Evolutionary conservation across 2,113 vertebrate genomes (phyloP).

Genomic region (Engystomops pustulosus): DNA sequence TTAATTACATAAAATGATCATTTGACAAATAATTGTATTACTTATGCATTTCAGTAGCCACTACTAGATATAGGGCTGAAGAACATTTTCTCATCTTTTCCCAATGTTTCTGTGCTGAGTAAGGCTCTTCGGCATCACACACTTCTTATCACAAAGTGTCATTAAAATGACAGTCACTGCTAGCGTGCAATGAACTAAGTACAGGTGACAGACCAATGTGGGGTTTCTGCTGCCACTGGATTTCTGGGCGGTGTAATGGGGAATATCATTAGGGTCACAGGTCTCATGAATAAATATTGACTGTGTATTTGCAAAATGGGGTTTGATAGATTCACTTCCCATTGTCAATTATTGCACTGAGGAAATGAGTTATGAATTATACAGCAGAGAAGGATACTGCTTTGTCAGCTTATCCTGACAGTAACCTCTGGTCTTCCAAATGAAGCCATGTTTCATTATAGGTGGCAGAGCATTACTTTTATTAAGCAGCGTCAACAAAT

Average conservation of each 20-base stretch:
- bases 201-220: slow-evolving; percentile 25
- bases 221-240: neutral
- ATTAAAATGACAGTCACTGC: slow-evolving; percentile 32
- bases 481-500: neutral
- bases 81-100: neutral
- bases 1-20: too few relatives aligned
- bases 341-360: slow-evolving; percentile 53
- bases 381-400: slow-evolving; percentile 44
- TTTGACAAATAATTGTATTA: too few relatives aligned
- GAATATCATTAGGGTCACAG: slow-evolving; percentile 55
- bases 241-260: slow-evolving; percentile 43
- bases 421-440: slow-evolving; percentile 34
- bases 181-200: slow-evolving; percentile 46
- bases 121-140: neutral
- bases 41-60: too few relatives aligned
- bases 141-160: slow-evolving; percentile 15
- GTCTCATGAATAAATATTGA: slow-evolving; percentile 52
- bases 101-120: slow-evolving; percentile 8
- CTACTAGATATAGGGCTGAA: neutral
- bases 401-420: slow-evolving; percentile 47
- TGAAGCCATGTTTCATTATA: neutral
- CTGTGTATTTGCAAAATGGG: slow-evolving; percentile 44
- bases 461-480: neutral
- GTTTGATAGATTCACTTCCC: slow-evolving; percentile 52
- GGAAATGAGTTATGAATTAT: slow-evolving; percentile 58